A percentile compares a stretch with the other conserved stretches of the same genome.
Evolutionary conservation across 2,113 vertebrate species (phyloP).

Genomic region (Phylloscopus whistleri): DNA sequence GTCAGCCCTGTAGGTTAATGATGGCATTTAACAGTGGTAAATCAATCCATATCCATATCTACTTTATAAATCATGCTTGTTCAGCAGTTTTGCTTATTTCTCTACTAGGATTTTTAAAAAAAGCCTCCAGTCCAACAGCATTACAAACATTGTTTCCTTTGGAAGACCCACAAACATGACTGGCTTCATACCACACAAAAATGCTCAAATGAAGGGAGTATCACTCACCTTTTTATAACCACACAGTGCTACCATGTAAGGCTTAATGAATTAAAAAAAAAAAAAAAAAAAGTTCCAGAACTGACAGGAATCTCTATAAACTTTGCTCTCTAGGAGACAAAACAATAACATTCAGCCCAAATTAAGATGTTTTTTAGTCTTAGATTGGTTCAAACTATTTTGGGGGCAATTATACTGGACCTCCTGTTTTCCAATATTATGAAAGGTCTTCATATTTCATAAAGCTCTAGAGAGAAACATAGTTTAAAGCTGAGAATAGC

Average conservation of each 20-base stretch:
- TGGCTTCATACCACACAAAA: conserved; percentile 38
- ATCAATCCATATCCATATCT: not conserved
- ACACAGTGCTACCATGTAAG: conserved; percentile 14
- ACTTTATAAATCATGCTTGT: not conserved
- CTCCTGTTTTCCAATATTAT: not conserved
- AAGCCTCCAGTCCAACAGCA: not conserved
- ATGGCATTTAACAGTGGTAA: not conserved
- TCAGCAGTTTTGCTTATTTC: conserved; percentile 13
- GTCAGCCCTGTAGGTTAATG: not conserved
- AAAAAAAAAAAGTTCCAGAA: not conserved
- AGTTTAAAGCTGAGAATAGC: not conserved
- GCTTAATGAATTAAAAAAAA: conserved; percentile 23
- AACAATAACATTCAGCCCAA: not conserved
- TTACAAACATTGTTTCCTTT: conserved; percentile 60
- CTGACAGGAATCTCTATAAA: conserved; percentile 25
- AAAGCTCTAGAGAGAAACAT: not conserved
- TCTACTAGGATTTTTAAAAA: conserved; percentile 24
- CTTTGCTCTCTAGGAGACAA: conserved; percentile 19
- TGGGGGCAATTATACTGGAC: not conserved
- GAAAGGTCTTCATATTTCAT: not conserved
- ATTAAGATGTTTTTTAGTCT: not conserved
- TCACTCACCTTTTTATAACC: conserved; percentile 52
- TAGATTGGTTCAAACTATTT: conserved; percentile 1
- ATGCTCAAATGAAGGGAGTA: conserved; percentile 7
- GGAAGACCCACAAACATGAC: conserved; percentile 24